phyloP scores from a whole-genome alignment of 1,140 invertebrate genomes.

The Orussus abietinus region DNA sequence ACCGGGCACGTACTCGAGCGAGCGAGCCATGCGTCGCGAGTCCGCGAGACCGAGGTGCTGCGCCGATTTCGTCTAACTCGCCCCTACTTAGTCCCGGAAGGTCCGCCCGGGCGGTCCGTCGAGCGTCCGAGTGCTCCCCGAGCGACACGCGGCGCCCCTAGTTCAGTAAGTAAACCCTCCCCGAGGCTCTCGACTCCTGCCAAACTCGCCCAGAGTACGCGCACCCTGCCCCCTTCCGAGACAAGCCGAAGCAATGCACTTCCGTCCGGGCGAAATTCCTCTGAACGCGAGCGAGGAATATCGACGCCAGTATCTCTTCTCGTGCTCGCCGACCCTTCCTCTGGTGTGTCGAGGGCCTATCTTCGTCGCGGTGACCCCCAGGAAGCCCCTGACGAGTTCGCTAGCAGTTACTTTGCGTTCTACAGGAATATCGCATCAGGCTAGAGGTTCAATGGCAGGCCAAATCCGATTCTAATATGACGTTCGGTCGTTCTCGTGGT shows the following conservation, averaged over 20 bases:
- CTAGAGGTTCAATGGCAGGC: too few species aligned
- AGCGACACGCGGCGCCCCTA: slow-evolving; percentile 1
- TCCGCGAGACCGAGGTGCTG: slow-evolving; percentile 8
- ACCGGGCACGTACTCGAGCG: slow-evolving; percentile 8
- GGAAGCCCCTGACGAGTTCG: too few species aligned
- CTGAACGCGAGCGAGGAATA: too few species aligned
- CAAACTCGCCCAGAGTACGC: slow-evolving; percentile 21
- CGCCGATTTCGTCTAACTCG: slow-evolving; percentile 8
- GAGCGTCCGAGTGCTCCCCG: background rate
- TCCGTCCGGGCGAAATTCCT: slow-evolving; percentile 24
- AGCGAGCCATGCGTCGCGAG: slow-evolving; percentile 28
- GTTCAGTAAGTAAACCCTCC: slow-evolving; percentile 26
- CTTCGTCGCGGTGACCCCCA: too few species aligned
- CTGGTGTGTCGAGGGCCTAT: too few species aligned
- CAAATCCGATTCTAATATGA: too few species aligned
- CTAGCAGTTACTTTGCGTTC: too few species aligned
- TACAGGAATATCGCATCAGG: too few species aligned
- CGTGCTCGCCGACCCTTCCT: too few species aligned
- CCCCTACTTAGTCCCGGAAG: too few species aligned
- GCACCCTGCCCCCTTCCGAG: slow-evolving; percentile 13
- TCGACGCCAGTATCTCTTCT: too few species aligned
- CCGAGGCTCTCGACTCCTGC: slow-evolving; percentile 21
- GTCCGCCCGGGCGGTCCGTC: slow-evolving; percentile 4
- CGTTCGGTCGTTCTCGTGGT: too few species aligned
- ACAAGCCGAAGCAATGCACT: slow-evolving; percentile 22